Evolutionary conservation across 53 echinoderm and acorn worm genomes (phyloP).

Genomic region (Arbacia lixula): DNA sequence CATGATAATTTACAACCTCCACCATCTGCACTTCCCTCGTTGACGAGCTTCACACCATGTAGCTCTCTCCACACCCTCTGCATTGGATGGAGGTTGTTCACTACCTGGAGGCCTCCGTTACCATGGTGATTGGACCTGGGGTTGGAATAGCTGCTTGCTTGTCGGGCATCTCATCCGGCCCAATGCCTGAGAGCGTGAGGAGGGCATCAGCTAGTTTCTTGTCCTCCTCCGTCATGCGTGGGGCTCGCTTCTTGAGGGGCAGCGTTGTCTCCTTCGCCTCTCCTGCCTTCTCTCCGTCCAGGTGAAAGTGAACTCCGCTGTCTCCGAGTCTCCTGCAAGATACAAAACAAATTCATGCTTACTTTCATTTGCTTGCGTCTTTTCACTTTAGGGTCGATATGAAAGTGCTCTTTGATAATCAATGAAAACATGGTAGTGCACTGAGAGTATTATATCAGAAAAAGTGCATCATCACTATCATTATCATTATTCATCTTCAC

Average conservation of each 20-base stretch:
- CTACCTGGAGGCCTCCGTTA: constrained; percentile 29
- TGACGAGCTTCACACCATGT: too few relatives aligned
- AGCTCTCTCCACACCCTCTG: too few relatives aligned
- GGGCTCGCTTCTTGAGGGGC: constrained; percentile 92
- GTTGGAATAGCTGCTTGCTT: constrained; percentile 25
- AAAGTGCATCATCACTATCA: too few relatives aligned
- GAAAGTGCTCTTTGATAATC: too few relatives aligned
- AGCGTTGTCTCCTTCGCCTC: constrained; percentile 61
- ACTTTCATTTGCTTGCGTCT: too few relatives aligned
- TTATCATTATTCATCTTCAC: too few relatives aligned
- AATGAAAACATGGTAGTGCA: too few relatives aligned
- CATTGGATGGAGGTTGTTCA: too few relatives aligned
- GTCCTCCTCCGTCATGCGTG: constrained; percentile 49
- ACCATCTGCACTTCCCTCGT: too few relatives aligned
- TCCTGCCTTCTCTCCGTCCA: constrained; percentile 53
- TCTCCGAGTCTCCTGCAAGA: constrained; percentile 70
- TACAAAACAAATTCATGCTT: not conserved
- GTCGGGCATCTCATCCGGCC: constrained; percentile 13
- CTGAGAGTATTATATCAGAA: too few relatives aligned
- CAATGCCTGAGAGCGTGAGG: constrained; percentile 42
- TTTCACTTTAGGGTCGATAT: too few relatives aligned
- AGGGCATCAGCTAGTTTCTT: constrained; percentile 45
- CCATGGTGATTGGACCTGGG: constrained; percentile 16
- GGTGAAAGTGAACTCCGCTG: constrained; percentile 82
- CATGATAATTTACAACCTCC: too few relatives aligned